Base-by-base conservation (phyloP, 2,797 vertebrate genomes). In the Botia kubotai region DNA sequence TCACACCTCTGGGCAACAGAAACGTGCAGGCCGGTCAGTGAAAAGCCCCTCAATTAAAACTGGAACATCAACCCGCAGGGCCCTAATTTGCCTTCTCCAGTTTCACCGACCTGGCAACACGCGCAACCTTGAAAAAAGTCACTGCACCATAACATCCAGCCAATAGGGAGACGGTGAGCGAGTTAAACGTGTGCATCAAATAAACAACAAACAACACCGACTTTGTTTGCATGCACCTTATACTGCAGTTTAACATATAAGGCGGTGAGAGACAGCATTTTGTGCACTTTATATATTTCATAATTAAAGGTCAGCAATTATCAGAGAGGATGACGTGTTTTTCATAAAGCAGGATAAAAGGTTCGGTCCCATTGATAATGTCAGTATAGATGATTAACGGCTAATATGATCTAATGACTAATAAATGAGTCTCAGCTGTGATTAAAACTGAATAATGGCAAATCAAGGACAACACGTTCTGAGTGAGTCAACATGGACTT, bases 1-100 rank as follows among this genome's bases (percentile, higher is more conserved):
- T 26, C 57, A 53, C 23, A 71, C n/a, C 57, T 19, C n/a, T 3
- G 53, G 17, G 23, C 13, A 10, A 71, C 33, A 55, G 43, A 71
- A 83, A 80, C 69, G 58, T 77, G 78, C 55, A 77, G n/a, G 26
- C 8, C 1, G 39, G 19, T 75, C 57, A 66, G 73, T 43, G 4
- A 75, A 82, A 69, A 82, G n/a, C 39, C 67, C 72, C 73, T 82
- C 36, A 68, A 70, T 86, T 83, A 84, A 79, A 68, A 26, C 0
- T 63, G 75, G 23, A 82, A 76, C 82, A 53, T 76, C 75, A 82
- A 43, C 75, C 68, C 75, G 4, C 13, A 2, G 39, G 62, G 58
- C 39, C 33, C 58, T 58, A 72, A 72, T 69, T 71, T 65, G 58
- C 58, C 16, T 14, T 72, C 82, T 80, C 62, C 68, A 33, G 60